Evolutionary conservation across 1,140 invertebrate species (phyloP).

Genomic region (Drosophila asahinai): DNA sequence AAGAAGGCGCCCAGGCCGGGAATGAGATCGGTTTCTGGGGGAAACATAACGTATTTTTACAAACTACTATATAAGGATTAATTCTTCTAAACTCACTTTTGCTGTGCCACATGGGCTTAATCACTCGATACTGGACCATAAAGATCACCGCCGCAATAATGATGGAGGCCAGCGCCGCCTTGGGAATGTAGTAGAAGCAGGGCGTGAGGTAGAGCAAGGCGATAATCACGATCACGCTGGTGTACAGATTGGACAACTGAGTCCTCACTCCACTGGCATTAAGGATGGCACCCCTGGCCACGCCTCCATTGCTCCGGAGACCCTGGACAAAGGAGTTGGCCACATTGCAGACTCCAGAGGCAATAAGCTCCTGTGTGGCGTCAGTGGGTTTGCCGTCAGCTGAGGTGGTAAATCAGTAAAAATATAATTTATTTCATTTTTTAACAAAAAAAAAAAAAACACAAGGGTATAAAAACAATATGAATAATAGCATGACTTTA

Average conservation of each 20-base stretch:
- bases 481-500: not conserved
- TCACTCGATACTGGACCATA: slow-evolving; percentile 93
- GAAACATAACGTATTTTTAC: not conserved
- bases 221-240: slow-evolving; percentile 90
- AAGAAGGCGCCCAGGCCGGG: slow-evolving; percentile 93
- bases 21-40: slow-evolving; percentile 93
- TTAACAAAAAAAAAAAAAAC: no score
- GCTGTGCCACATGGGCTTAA: slow-evolving; percentile 92
- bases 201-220: slow-evolving; percentile 91
- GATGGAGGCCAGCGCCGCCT: slow-evolving; percentile 91
- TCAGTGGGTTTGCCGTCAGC: slow-evolving; percentile 92
- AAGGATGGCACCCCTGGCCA: slow-evolving; percentile 94
- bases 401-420: slow-evolving; percentile 16
- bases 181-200: slow-evolving; percentile 93
- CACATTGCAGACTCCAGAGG: slow-evolving; percentile 93
- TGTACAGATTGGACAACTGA: slow-evolving; percentile 91
- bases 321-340: slow-evolving; percentile 95
- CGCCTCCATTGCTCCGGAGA: slow-evolving; percentile 94
- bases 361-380: slow-evolving; percentile 94
- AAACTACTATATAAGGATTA: slow-evolving; percentile 50
- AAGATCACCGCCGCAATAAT: slow-evolving; percentile 94
- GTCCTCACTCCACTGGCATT: slow-evolving; percentile 95
- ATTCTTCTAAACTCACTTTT: slow-evolving; percentile 90
- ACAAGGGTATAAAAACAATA: not conserved
- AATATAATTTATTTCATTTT: no score